Base-by-base conservation (phyloP, 2,113 vertebrate genomes). In the Lepus timidus region DNA sequence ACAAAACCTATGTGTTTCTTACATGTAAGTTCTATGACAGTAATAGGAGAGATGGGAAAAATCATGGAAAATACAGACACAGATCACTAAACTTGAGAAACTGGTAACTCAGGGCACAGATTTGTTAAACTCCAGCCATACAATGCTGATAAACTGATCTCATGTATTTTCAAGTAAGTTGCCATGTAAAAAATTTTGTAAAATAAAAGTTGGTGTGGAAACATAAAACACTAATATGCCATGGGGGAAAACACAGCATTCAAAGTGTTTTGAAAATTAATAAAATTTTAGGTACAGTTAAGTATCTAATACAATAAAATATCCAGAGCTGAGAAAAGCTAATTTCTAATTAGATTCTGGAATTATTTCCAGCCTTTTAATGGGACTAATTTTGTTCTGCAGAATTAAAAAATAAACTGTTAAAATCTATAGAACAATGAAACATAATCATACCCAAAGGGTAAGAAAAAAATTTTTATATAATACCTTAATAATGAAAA, bases 301-400 rank as follows among this genome's bases (percentile, higher is more conserved):
- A 89, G 7, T 27, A 62, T 61, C 44, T 44, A 44, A 44, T 44
- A 44, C 44, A 44, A 44, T 44, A 44, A 44, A 44, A 61, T 36
- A 61, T 52, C 19, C 27, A 89, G 29, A 73, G 67, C 17, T 29
- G 74, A 76, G 75, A 79, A 52, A 95, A 90, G 3, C 58, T 51
- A 65, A 80, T 86, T 96, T 87, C 39, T 64, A 68, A 44, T 33
- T 89, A 8, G 62, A 92, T 90, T 90, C 52, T 19, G 80, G 74
- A 88, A 44, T 44, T 44, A 94, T 78, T 88, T 85, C 58, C 70
- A 93, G 39, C 13, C n/a, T 86, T 88, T 86, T 83, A 92, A 9
- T 67, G 1, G 55, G 52, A 93, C 31, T 82, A 79, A 83, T 84
- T 82, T 39, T 68, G 4, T 82, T 68, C 74, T 80, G 19, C 12